These are phyloP conservation scores for Python bivittatus DNA, from an alignment of 2,113 vertebrate genomes.

Conservation along the genomic window DNA sequence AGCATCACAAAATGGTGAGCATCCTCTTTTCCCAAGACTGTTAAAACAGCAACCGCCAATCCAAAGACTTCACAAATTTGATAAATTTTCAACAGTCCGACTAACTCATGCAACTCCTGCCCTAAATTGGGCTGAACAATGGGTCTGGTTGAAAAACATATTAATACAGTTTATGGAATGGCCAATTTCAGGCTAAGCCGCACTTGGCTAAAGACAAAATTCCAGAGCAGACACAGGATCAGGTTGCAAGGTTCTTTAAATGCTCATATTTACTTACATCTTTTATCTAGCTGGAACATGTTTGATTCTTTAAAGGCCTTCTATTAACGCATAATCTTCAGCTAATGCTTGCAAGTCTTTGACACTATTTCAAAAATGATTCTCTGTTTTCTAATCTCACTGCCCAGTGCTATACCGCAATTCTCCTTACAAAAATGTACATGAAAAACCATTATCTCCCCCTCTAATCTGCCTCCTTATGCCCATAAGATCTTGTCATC, in stretches of 20 bases:
- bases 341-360: background rate
- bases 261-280: background rate
- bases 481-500: background rate
- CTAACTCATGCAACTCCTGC: background rate
- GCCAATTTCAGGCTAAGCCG: background rate
- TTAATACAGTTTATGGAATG: background rate
- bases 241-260: background rate
- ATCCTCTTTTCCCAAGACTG: background rate
- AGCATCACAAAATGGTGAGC: background rate
- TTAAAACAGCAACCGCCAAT: background rate
- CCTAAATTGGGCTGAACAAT: background rate
- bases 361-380: constrained; percentile 16
- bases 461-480: background rate
- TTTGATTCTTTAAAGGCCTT: background rate
- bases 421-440: background rate
- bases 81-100: background rate
- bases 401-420: background rate
- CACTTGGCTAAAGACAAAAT: background rate
- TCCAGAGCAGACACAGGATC: no score
- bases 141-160: background rate
- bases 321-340: background rate
- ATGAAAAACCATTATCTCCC: constrained; percentile 8
- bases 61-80: background rate
- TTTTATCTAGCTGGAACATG: background rate
- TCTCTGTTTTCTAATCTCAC: background rate